Percentiles rank a stretch among this genome's conserved stretches.
Evolutionary conservation across 2,113 vertebrate species (phyloP).

Genomic region (Ptyas mucosa): DNA sequence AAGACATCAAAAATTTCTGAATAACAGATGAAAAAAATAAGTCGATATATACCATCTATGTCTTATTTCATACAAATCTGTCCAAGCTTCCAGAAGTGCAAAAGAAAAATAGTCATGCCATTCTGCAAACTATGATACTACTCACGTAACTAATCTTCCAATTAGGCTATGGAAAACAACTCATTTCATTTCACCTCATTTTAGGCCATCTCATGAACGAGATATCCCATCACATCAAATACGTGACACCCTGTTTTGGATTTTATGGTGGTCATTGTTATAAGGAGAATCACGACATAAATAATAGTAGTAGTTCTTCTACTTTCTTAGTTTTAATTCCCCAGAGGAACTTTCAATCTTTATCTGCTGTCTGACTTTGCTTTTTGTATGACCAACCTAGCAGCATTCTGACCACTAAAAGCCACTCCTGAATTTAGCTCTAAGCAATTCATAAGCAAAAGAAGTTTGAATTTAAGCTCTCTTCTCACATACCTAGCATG

Average conservation of each 20-base stretch:
- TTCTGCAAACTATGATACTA: not conserved
- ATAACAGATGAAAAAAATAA: not conserved
- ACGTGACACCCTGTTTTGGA: not conserved
- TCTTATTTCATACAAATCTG: not conserved
- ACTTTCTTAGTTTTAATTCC: not conserved
- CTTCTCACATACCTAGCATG: slow-evolving; percentile 2
- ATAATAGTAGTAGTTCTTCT: not conserved
- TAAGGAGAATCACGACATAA: not conserved
- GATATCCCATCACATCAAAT: not conserved
- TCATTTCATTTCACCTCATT: not conserved
- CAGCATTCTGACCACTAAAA: not conserved
- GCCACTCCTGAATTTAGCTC: not conserved
- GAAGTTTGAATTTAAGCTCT: not conserved
- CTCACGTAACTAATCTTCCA: not conserved
- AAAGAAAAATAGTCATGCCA: not conserved
- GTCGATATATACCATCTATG: not conserved
- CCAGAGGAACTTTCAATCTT: not conserved
- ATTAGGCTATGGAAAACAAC: not conserved
- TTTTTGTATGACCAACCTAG: not conserved
- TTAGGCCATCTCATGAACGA: not conserved
- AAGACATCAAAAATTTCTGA: not conserved
- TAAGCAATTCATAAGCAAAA: slow-evolving; percentile 1
- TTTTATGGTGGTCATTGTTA: not conserved
- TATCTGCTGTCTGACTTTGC: not conserved
- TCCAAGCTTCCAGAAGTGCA: not conserved